These are phyloP conservation scores for Phalacrocorax aristotelis DNA, from an alignment of 2,113 vertebrate species.

Conservation along the genomic window DNA sequence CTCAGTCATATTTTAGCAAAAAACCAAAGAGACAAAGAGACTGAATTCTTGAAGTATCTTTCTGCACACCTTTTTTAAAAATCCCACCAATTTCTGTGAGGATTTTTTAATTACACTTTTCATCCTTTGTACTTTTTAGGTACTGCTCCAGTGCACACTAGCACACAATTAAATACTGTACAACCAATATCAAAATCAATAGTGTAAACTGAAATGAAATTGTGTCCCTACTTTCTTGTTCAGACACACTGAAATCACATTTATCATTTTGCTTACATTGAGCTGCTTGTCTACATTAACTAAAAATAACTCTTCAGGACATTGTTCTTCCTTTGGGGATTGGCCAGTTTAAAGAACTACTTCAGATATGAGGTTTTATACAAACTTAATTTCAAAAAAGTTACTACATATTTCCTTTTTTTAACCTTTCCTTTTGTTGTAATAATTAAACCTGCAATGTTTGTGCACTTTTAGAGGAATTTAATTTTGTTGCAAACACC, in stretches of 20 bases:
- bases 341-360: background rate
- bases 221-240: background rate
- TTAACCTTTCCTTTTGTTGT: background rate
- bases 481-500: background rate
- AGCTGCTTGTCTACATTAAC: background rate
- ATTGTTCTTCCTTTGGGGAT: background rate
- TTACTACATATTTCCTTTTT: background rate
- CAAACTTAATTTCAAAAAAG: background rate
- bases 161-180: background rate
- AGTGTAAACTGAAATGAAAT: background rate
- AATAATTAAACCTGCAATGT: background rate
- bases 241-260: background rate
- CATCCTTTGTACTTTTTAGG: background rate
- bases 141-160: background rate
- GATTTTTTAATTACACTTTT: background rate
- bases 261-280: background rate
- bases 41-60: background rate
- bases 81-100: background rate
- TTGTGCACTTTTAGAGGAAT: background rate
- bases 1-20: background rate
- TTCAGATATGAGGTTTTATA: background rate
- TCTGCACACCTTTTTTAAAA: background rate
- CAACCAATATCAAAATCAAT: background rate
- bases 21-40: rapidly evolving
- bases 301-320: background rate